These are phyloP conservation scores for Neotoxoptera formosana DNA, from an alignment of 1,140 invertebrate species.

Conservation along the genomic window DNA sequence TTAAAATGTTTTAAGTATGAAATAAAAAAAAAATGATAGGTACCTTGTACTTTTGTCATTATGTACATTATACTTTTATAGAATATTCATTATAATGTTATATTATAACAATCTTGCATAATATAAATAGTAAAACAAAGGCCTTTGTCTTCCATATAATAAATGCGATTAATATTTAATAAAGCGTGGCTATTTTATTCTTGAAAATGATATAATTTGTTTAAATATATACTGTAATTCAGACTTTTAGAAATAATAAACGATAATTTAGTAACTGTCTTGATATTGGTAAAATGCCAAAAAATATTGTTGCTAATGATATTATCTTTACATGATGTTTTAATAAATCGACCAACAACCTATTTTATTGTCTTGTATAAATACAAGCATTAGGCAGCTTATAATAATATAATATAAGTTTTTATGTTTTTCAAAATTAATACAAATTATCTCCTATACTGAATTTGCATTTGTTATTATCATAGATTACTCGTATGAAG, in stretches of 20 bases:
- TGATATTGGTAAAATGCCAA: slow-evolving; percentile 36
- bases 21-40: not conserved
- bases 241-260: not conserved
- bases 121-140: not conserved
- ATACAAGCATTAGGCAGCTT: not conserved
- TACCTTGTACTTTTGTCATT: not conserved
- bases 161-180: slow-evolving; percentile 8
- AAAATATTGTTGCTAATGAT: not conserved
- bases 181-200: not conserved
- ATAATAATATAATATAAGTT: too few species aligned
- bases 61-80: not conserved
- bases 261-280: not conserved
- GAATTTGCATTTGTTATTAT: slow-evolving; percentile 53
- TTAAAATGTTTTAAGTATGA: not conserved
- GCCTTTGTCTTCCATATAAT: not conserved
- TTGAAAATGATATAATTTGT: not conserved
- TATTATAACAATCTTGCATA: not conserved
- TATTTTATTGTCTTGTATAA: slow-evolving; percentile 18
- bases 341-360: not conserved
- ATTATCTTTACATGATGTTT: not conserved
- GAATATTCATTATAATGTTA: not conserved
- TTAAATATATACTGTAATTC: not conserved
- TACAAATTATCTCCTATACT: not conserved
- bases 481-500: slow-evolving; percentile 69
- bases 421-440: not conserved